Base-by-base conservation (phyloP, 2,888 invertebrate species). In the Neuroscelio doddi region DNA sequence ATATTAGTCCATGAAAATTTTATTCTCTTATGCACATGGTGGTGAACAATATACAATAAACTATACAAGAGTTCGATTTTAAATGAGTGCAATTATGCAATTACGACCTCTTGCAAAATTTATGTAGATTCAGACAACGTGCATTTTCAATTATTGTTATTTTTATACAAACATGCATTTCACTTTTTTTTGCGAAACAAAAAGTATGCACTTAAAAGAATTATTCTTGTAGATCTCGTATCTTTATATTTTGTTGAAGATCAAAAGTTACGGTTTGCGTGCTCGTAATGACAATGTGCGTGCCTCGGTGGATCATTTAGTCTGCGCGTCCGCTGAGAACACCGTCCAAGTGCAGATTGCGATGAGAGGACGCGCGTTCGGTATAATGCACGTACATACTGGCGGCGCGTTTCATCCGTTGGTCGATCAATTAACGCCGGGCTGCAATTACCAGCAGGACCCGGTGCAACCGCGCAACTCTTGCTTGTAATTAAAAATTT, bases 361-460 rank as follows among this genome's bases (percentile, higher is more conserved):
- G 68, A 65, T 59, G 64, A 63, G 59, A 44, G 56, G 61, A 52
- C 61, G 59, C 58, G 56, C 44, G 53, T 53, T 64, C 56, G 53
- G 32, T 57, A 57, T 61, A 67, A 67, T 62, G 64, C 67, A 58
- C 47, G 59, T 51, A 64, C 67, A 62, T 59, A 47, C 58, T 47
- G 56, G 66, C 69, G 70, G 71, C 61, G 42, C 59, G 64, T 70
- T 70, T 71, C 66, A 65, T 70, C 21, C 71, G 51, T 72, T 53
- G 65, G 65, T 34, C 69, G 66, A 70, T 73, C 74, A 73, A 74
- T 74, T 74, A 74, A 73, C 72, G 71, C 65, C 61, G 64, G 69
- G 63, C 74, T 65, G 73, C 70, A 74, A 74, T 74, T 74, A 74
- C 70, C 59, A 66, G 67, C 68, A 62, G 66, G 64, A 61, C 52